phyloP scores from a whole-genome alignment of 2,113 vertebrate genomes.

The Otis tarda region DNA sequence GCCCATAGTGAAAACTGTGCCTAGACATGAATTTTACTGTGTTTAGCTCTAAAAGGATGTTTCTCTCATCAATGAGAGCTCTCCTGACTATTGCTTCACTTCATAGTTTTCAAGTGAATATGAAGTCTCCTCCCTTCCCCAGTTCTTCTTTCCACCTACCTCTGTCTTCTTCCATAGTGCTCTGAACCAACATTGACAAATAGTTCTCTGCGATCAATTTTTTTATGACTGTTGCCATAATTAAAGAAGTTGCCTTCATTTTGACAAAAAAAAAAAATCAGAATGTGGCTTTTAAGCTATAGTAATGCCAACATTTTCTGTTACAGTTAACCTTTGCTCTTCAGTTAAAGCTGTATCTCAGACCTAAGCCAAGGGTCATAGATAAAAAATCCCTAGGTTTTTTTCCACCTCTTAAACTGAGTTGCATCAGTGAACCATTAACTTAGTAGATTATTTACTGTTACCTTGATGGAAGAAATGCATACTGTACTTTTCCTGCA shows the following conservation, averaged over 20 bases:
- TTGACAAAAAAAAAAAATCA: background rate
- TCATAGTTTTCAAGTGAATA: background rate
- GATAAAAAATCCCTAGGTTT: slow-evolving; percentile 44
- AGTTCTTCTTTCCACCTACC: background rate
- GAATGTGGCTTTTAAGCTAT: background rate
- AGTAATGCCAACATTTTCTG: slow-evolving; percentile 12
- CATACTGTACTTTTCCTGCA: slow-evolving; percentile 31
- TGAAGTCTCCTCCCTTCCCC: background rate
- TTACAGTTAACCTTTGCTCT: slow-evolving; percentile 66
- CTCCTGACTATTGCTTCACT: background rate
- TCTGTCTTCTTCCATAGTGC: background rate
- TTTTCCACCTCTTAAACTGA: slow-evolving; percentile 27
- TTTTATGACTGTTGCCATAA: background rate
- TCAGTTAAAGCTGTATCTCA: slow-evolving; percentile 60
- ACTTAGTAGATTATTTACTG: slow-evolving; percentile 59
- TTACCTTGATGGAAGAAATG: slow-evolving; percentile 43
- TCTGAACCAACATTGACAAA: background rate
- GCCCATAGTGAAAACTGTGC: background rate
- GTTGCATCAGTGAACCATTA: slow-evolving; percentile 63
- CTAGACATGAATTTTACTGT: background rate
- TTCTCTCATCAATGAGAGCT: background rate
- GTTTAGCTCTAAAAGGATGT: background rate
- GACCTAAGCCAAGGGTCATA: slow-evolving; percentile 58
- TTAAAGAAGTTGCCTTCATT: background rate
- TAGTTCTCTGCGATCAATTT: background rate